A percentile compares a stretch with the other conserved stretches of the same genome.
These are phyloP conservation scores for Nanorana parkeri DNA, from an alignment of 2,113 vertebrate species.

Conservation along the genomic window DNA sequence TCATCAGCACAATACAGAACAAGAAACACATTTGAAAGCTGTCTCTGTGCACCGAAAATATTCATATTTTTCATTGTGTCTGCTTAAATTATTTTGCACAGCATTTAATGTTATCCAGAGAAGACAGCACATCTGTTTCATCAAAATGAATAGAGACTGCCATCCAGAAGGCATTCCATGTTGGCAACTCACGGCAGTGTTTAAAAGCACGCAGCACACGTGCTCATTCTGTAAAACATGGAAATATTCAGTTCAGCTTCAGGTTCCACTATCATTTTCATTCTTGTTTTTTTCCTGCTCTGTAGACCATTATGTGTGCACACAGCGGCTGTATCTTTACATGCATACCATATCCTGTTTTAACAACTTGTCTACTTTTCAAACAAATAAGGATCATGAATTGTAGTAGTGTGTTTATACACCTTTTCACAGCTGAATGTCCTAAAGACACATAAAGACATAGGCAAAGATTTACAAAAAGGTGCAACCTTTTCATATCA, in stretches of 20 bases:
- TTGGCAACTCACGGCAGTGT: constrained; percentile 64
- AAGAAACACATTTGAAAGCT: constrained; percentile 40
- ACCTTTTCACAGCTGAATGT: neutral
- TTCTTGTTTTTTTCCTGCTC: constrained; percentile 2
- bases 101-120: constrained; percentile 80
- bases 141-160: constrained; percentile 82
- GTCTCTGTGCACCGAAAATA: constrained; percentile 42
- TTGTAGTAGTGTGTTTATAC: neutral
- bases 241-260: constrained; percentile 14
- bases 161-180: constrained; percentile 84
- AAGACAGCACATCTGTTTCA: constrained; percentile 86
- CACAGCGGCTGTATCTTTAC: neutral
- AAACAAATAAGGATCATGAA: neutral
- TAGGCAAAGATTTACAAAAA: too few species aligned
- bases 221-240: constrained; percentile 30
- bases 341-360: neutral
- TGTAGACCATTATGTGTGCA: neutral
- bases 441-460: too few species aligned
- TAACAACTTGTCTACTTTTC: neutral
- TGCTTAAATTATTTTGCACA: constrained; percentile 82
- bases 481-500: too few species aligned
- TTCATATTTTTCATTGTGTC: constrained; percentile 76
- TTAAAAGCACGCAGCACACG: constrained; percentile 57
- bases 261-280: constrained; percentile 9
- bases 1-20: constrained; percentile 32